Evolutionary conservation across 2,888 invertebrate species (phyloP), one percentile per base, ranked within the genome.

Genomic region (Lagria hirta): DNA sequence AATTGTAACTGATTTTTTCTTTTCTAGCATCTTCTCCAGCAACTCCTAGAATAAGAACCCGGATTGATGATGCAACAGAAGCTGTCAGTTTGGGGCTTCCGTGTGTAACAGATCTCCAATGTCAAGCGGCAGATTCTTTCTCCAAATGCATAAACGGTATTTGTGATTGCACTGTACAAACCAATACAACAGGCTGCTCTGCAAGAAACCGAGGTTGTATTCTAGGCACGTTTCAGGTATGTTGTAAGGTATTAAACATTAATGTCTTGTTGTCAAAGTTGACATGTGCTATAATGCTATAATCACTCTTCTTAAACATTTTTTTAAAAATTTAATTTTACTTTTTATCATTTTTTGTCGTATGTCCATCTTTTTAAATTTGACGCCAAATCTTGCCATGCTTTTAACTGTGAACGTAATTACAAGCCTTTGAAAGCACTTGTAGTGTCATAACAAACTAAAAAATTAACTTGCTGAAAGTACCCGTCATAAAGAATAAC

Each of bases 201-300:
- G 86, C 88, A 1, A 73, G 78, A 29, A 82, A 80, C 58, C 80
- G 83, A 37, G 92, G 91, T 24, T 93, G 93, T 66, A 80, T 86
- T 53, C 80, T 84, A 8, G 88, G 89, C 45, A 93, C 92, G 8
- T 93, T 92, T 69, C 88, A 88, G 74, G 84, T 84, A 50, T 53
- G 18, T 11, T n/a, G 3, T n/a, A 16, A 17, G 17, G 5, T 15
- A 29, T 29, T 29, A 4, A 18, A 18, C 20, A 18, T 18, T 11
- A 26, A 6, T 26, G 12, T 18, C n/a, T 4, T 8, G 4, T 10
- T 2, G n/a, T n/a, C n/a, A n/a, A n/a, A n/a, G n/a, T n/a, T n/a
- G n/a, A n/a, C n/a, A n/a, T n/a, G n/a, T n/a, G n/a, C n/a, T n/a
- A n/a, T n/a, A n/a, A n/a, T n/a, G n/a, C n/a, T n/a, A n/a, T n/a